phyloP scores from a whole-genome alignment of 2,113 vertebrate genomes.

The Setophaga coronata region DNA sequence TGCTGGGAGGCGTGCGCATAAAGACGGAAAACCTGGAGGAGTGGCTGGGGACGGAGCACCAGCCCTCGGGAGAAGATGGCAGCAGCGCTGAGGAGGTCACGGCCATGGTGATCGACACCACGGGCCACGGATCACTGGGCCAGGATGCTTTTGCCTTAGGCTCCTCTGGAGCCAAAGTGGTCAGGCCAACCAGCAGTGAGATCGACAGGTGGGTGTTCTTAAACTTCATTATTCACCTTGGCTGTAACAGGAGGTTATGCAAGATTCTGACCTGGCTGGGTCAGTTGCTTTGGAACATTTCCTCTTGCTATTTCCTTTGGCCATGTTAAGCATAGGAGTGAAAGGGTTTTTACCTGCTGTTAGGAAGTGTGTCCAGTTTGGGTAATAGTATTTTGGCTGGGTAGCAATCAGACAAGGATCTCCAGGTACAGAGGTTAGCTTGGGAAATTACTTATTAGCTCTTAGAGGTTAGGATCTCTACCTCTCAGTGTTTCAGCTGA shows the following conservation, averaged over 20 bases:
- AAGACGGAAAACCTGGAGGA: constrained; percentile 94
- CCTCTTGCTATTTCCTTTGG: not conserved
- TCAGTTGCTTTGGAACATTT: not conserved
- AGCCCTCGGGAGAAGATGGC: constrained; percentile 87
- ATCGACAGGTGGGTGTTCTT: constrained; percentile 85
- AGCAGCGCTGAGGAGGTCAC: constrained; percentile 87
- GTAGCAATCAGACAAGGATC: not conserved
- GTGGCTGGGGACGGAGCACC: constrained; percentile 89
- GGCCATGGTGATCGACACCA: constrained; percentile 92
- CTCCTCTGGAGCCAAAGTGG: constrained; percentile 77
- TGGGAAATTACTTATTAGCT: not conserved
- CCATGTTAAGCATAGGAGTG: not conserved
- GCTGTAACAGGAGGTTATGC: not conserved
- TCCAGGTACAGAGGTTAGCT: not conserved
- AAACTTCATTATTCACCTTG: not conserved
- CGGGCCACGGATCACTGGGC: constrained; percentile 83
- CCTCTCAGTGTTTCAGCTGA: not conserved
- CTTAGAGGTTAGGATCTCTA: not conserved
- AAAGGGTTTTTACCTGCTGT: not conserved
- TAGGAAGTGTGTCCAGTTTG: not conserved
- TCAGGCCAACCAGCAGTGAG: constrained; percentile 91
- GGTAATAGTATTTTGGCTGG: not conserved
- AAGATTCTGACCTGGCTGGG: not conserved
- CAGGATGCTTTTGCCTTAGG: constrained; percentile 79
- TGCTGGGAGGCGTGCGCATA: constrained; percentile 86